Evolutionary conservation across 2,797 vertebrate species (phyloP).

Genomic region (Gambusia yucatana): DNA sequence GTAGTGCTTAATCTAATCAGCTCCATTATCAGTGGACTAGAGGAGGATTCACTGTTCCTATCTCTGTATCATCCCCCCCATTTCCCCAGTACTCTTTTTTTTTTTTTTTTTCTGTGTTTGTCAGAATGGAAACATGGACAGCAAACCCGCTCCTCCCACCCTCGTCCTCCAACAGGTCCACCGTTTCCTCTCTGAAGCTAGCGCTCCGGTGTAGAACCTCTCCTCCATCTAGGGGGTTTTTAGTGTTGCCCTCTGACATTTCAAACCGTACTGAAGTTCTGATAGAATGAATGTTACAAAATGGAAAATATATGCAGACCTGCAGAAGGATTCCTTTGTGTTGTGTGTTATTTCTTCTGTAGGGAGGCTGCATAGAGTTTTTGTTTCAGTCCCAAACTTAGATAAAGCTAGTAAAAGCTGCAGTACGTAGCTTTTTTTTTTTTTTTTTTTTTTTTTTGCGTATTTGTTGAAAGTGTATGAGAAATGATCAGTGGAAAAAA

Average conservation of each 20-base stretch:
- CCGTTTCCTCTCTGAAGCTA: not conserved
- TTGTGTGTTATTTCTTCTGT: constrained; percentile 19
- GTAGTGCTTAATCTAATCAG: constrained; percentile 23
- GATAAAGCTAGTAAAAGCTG: too few species aligned
- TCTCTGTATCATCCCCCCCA: constrained; percentile 5
- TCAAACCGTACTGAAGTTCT: constrained; percentile 66
- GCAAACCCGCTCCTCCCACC: constrained; percentile 19
- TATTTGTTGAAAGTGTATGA: too few species aligned
- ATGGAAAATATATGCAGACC: constrained; percentile 82
- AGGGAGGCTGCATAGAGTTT: not conserved
- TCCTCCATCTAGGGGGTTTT: constrained; percentile 34
- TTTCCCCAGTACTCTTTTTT: not conserved
- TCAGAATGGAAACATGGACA: constrained; percentile 29
- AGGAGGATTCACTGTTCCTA: constrained; percentile 15
- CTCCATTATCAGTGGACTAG: constrained; percentile 23
- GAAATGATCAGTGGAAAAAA: too few species aligned
- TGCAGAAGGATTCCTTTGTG: constrained; percentile 53
- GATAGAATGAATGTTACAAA: constrained; percentile 76
- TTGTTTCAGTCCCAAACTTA: not conserved
- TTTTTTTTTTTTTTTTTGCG: too few species aligned
- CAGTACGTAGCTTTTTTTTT: too few species aligned
- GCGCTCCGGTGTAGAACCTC: constrained; percentile 24
- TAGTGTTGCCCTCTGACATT: constrained; percentile 58
- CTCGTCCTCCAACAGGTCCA: too few species aligned
- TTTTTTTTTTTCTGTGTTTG: constrained; percentile 17